Conservation (phyloP, 2,797 vertebrate genomes). For the Fundulus diaphanus region DNA sequence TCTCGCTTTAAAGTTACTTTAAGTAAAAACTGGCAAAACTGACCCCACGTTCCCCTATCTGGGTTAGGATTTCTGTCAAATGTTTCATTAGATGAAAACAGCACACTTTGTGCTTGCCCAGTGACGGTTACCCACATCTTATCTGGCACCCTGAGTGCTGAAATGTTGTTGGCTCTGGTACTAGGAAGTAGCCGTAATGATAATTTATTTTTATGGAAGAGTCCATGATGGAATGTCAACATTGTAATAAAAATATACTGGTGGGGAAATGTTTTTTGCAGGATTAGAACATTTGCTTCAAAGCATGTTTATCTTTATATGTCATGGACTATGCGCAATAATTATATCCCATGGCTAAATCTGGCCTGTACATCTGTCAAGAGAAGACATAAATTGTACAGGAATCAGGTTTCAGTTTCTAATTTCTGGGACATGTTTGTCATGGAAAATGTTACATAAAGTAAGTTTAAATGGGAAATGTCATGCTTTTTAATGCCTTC, state of each 20-base stretch:
- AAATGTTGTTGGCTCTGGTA: conserved; percentile 2
- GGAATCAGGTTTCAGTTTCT: background rate
- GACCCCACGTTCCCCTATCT: too few species aligned
- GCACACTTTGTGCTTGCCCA: background rate
- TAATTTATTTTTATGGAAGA: background rate
- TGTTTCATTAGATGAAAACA: background rate
- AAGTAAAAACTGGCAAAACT: too few species aligned
- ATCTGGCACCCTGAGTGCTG: background rate
- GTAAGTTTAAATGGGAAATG: too few species aligned
- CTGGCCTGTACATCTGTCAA: background rate
- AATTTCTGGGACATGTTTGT: background rate
- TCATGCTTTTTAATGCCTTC: too few species aligned
- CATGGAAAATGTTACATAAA: background rate
- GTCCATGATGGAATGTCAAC: background rate
- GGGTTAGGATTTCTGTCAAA: background rate
- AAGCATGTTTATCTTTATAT: background rate
- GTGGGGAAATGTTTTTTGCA: background rate
- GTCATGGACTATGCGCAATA: background rate
- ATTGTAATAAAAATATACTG: background rate
- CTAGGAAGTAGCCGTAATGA: background rate
- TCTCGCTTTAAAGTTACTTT: too few species aligned
- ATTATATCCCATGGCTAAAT: background rate
- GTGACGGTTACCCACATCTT: background rate
- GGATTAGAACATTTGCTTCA: background rate
- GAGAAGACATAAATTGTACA: background rate